Conservation (phyloP, 2,888 invertebrate species). For the Drosophila kuntzei region DNA sequence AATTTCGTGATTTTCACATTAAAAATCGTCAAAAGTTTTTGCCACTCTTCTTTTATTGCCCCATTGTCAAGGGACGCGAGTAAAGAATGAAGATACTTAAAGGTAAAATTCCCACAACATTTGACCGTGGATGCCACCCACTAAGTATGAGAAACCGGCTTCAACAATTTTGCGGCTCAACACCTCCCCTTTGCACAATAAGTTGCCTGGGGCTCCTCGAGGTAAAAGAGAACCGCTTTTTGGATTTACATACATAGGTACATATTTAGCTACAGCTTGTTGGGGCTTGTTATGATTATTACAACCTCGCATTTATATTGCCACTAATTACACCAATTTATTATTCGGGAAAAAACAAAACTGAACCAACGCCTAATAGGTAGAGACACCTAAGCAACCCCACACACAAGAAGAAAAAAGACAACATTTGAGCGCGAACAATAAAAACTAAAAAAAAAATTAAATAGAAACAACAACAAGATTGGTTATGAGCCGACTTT, state of each 20-base stretch:
- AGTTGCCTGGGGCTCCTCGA: conserved; percentile 10
- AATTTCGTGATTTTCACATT: conserved; percentile 59
- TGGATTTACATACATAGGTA: conserved; percentile 27
- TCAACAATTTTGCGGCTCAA: conserved; percentile 60
- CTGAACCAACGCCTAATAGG: conserved; percentile 45
- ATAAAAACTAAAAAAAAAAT: conserved; percentile 25
- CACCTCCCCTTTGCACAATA: conserved; percentile 51
- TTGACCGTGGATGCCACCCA: conserved; percentile 65
- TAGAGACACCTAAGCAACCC: conserved; percentile 6
- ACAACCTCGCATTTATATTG: conserved; percentile 55
- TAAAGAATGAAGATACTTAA: conserved; percentile 24
- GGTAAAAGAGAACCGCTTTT: conserved; percentile 25
- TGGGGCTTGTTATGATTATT: conserved; percentile 41
- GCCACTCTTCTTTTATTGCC: conserved; percentile 54
- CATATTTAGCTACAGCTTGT: conserved; percentile 30
- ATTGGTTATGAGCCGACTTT: conserved; percentile 17
- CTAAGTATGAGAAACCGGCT: conserved; percentile 67
- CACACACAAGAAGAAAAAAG: conserved; percentile 11
- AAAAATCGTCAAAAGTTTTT: conserved; percentile 43
- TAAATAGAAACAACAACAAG: conserved; percentile 13
- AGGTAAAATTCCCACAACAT: conserved; percentile 59
- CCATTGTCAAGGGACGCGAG: conserved; percentile 51
- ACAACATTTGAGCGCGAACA: conserved; percentile 49
- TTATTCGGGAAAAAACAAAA: conserved; percentile 54
- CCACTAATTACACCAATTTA: conserved; percentile 70